Percentiles rank a stretch among this genome's conserved stretches.
These are phyloP conservation scores for Trissolcus basalis DNA, from an alignment of 1,140 invertebrate genomes.

Conservation along the genomic window DNA sequence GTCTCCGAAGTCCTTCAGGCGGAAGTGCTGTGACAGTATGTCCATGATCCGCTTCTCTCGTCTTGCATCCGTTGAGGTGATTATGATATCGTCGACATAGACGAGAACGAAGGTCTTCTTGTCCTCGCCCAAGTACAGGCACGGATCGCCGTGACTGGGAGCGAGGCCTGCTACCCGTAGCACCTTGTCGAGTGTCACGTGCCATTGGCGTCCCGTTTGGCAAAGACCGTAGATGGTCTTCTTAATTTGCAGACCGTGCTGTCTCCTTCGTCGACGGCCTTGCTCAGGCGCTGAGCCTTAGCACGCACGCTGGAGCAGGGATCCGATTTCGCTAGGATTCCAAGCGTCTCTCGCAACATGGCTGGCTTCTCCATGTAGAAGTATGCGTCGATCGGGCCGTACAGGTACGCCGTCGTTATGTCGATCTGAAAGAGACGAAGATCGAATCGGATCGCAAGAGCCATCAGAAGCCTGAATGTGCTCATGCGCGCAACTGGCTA, in stretches of 20 bases:
- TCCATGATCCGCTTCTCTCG: not conserved
- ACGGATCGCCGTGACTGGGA: not conserved
- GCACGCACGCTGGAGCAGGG: too few species aligned
- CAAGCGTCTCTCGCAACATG: not conserved
- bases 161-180: not conserved
- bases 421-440: not conserved
- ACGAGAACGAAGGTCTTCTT: not conserved
- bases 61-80: not conserved
- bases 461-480: not conserved
- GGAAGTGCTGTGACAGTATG: not conserved
- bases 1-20: not conserved
- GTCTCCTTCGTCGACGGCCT: not conserved
- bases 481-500: not conserved
- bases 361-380: not conserved
- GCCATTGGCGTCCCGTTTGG: not conserved
- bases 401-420: not conserved
- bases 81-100: too few species aligned
- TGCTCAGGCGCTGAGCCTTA: not conserved
- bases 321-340: not conserved
- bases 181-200: not conserved
- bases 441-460: not conserved
- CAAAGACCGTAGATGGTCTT: not conserved
- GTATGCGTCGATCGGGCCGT: not conserved
- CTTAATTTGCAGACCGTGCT: too few species aligned
- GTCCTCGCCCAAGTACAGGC: not conserved